Conservation (phyloP, 2,797 vertebrate species). For the Lerista edwardsae region DNA sequence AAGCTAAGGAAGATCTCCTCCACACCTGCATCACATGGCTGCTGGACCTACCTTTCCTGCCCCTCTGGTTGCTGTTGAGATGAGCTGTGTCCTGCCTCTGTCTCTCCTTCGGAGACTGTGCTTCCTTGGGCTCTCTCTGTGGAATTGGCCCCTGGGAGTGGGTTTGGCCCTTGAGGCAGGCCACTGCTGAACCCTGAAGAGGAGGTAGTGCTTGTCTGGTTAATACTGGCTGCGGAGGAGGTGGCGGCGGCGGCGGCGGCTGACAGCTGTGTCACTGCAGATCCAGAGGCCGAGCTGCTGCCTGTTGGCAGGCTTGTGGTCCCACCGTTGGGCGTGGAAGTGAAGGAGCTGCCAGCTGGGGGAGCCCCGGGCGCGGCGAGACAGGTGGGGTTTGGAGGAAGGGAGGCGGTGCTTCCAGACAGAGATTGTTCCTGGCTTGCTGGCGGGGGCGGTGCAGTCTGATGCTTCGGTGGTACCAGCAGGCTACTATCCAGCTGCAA, state of each 20-base stretch:
- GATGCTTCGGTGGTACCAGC: constrained; percentile 87
- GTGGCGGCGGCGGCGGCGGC: constrained; percentile 28
- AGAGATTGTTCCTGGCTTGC: constrained; percentile 69
- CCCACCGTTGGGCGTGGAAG: constrained; percentile 71
- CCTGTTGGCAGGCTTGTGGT: constrained; percentile 54
- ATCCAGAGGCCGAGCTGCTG: constrained; percentile 70
- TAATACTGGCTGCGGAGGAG: constrained; percentile 68
- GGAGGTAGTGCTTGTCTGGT: constrained; percentile 71
- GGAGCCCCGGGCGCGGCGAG: constrained; percentile 71
- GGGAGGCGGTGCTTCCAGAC: constrained; percentile 65
- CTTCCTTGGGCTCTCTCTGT: constrained; percentile 78
- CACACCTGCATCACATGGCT: not conserved
- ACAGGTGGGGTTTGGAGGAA: constrained; percentile 54
- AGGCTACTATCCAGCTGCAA: constrained; percentile 91
- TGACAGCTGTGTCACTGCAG: constrained; percentile 75
- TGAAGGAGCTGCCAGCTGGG: constrained; percentile 76
- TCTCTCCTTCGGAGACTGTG: constrained; percentile 70
- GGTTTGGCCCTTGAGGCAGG: constrained; percentile 77
- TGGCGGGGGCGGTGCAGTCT: constrained; percentile 68
- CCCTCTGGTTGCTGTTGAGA: constrained; percentile 76
- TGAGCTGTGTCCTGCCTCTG: constrained; percentile 76
- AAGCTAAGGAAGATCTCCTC: too few species aligned
- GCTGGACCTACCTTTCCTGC: constrained; percentile 76
- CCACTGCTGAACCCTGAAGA: constrained; percentile 75
- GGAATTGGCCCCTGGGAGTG: constrained; percentile 53